phyloP scores from a whole-genome alignment of 2,888 invertebrate species.

The Coelogynopora nodosa region DNA sequence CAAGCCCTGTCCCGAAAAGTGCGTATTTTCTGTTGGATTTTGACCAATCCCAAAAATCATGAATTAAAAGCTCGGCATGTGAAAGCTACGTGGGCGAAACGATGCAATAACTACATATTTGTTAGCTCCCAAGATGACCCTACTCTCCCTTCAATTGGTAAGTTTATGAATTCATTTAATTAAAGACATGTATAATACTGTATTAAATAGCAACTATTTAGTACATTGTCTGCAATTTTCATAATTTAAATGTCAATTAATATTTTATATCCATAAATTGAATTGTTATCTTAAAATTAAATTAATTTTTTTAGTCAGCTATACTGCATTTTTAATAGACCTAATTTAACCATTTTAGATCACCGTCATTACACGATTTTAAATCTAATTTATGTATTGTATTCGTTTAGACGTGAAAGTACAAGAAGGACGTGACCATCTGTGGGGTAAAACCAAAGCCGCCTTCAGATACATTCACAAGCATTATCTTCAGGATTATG shows the following conservation, averaged over 20 bases:
- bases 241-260: no score
- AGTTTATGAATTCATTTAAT: no score
- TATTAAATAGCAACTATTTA: no score
- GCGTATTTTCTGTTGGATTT: slow-evolving; percentile 87
- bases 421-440: slow-evolving; percentile 79
- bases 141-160: slow-evolving; percentile 71
- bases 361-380: no score
- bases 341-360: no score
- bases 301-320: no score
- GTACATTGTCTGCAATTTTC: no score
- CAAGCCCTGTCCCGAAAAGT: slow-evolving; percentile 70
- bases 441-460: slow-evolving; percentile 95
- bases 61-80: slow-evolving; percentile 83
- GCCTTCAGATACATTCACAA: slow-evolving; percentile 83
- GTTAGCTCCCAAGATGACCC: slow-evolving; percentile 67
- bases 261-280: no score
- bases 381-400: no score
- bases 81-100: slow-evolving; percentile 88
- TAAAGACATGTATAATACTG: no score
- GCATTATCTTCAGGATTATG: slow-evolving; percentile 76
- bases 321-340: no score
- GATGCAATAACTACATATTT: slow-evolving; percentile 66
- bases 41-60: slow-evolving; percentile 88
- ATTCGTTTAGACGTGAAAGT: slow-evolving; percentile 68
- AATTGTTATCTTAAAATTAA: no score